phyloP scores from a whole-genome alignment of 2,888 invertebrate genomes.

The Byasa hedistus region DNA sequence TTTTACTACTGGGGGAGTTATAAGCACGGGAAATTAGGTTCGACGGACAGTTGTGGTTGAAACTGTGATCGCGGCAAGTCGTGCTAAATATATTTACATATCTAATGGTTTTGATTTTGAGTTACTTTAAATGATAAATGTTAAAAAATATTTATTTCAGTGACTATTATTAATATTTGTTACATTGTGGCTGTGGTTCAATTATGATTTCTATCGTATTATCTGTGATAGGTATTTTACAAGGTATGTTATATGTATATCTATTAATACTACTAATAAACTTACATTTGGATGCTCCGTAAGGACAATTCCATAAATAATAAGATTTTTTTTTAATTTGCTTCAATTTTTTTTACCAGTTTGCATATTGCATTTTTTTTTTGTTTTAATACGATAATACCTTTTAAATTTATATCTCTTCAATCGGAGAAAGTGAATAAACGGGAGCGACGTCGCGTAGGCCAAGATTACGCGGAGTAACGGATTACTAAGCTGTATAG shows the following conservation, averaged over 20 bases:
- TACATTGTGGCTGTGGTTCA: conserved; percentile 25
- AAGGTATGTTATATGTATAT: conserved; percentile 51
- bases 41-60: conserved; percentile 56
- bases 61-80: conserved; percentile 41
- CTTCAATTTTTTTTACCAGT: neutral
- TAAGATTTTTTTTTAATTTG: neutral
- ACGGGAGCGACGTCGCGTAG: neutral
- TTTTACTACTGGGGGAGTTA: conserved; percentile 55
- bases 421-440: neutral
- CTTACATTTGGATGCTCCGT: too few relatives aligned
- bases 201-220: conserved; percentile 43
- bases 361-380: too few relatives aligned
- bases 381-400: neutral
- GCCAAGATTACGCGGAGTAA: neutral
- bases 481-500: neutral
- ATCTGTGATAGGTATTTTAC: conserved; percentile 53
- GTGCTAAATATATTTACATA: conserved; percentile 30
- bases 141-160: conserved; percentile 4
- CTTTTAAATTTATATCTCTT: neutral
- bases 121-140: conserved; percentile 9
- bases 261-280: too few relatives aligned
- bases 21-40: conserved; percentile 60
- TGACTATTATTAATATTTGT: neutral
- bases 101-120: neutral
- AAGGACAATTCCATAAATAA: neutral